These are phyloP conservation scores for Epirrhoe tristata DNA, from an alignment of 2,888 invertebrate genomes.

Conservation along the genomic window DNA sequence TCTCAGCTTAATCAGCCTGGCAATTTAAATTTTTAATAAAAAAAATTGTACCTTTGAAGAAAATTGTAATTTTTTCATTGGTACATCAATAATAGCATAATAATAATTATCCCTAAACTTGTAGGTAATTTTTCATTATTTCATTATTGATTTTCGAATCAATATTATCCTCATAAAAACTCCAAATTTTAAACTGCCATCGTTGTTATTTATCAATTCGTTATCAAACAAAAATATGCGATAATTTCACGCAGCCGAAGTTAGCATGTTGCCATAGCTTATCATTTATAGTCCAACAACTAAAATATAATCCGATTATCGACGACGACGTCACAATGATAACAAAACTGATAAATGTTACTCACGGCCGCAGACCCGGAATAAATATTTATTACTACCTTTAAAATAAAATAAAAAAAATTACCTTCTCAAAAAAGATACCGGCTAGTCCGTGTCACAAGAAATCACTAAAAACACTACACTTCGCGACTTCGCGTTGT, in stretches of 20 bases:
- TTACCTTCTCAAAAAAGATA: slow-evolving; percentile 64
- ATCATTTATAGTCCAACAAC: not conserved
- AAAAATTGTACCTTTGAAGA: too few relatives aligned
- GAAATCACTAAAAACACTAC: slow-evolving; percentile 55
- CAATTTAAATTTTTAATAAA: too few relatives aligned
- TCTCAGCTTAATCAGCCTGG: too few relatives aligned
- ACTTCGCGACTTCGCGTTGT: slow-evolving; percentile 60
- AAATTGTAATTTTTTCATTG: too few relatives aligned
- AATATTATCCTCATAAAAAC: not conserved
- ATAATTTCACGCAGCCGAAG: not conserved
- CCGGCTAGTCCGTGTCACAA: slow-evolving; percentile 64
- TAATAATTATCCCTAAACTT: too few relatives aligned
- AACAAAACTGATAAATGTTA: slow-evolving; percentile 37
- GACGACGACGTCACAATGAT: slow-evolving; percentile 46
- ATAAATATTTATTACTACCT: slow-evolving; percentile 36
- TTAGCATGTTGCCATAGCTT: slow-evolving; percentile 3
- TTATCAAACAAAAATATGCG: not conserved
- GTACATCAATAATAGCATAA: too few relatives aligned
- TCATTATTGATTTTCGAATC: not conserved
- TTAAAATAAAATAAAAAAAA: slow-evolving; percentile 40
- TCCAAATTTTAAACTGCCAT: not conserved
- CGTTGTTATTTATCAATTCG: not conserved
- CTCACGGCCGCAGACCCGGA: slow-evolving; percentile 33
- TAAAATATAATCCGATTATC: slow-evolving; percentile 44
- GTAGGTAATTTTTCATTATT: not conserved